A percentile compares a stretch with the other conserved stretches of the same genome.
phyloP scores from a whole-genome alignment of 2,797 vertebrate species.

The Peromyscus nudipes region DNA sequence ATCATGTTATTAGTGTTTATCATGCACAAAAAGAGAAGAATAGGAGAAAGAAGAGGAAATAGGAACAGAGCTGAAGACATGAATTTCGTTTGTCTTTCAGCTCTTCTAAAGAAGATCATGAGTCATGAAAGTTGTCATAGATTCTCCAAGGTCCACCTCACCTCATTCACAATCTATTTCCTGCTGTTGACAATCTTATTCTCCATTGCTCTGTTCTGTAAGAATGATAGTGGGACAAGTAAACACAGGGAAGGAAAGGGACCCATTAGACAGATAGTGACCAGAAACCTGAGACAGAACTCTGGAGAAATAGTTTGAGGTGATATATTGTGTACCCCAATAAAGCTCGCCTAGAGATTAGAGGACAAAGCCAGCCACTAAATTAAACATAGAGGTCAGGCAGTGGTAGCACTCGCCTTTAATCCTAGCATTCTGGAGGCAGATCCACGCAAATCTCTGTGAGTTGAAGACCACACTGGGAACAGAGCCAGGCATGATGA shows the following conservation, averaged over 20 bases:
- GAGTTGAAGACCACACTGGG: too few relatives aligned
- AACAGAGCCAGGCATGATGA: too few relatives aligned
- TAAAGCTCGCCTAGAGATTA: too few relatives aligned
- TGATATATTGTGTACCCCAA: too few relatives aligned
- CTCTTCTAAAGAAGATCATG: neutral
- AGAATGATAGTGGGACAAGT: neutral
- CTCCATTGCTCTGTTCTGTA: constrained; percentile 63
- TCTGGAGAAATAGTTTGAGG: neutral
- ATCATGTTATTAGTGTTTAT: neutral
- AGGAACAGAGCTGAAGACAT: neutral
- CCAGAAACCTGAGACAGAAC: neutral
- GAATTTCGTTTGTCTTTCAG: constrained; percentile 66
- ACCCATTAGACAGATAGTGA: neutral
- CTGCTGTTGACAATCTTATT: constrained; percentile 57
- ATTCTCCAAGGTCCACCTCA: constrained; percentile 28
- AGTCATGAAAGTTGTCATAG: neutral
- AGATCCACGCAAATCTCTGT: too few relatives aligned
- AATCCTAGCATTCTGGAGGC: too few relatives aligned
- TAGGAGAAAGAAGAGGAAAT: neutral
- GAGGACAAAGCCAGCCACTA: too few relatives aligned
- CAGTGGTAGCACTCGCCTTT: too few relatives aligned
- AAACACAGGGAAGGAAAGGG: neutral
- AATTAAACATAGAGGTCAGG: too few relatives aligned
- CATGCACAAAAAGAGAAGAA: neutral
- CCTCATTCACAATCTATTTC: constrained; percentile 30